Percentiles rank a stretch among this genome's conserved stretches.
These are phyloP conservation scores for Chiloscyllium plagiosum DNA, from an alignment of 2,113 vertebrate species.

Conservation along the genomic window DNA sequence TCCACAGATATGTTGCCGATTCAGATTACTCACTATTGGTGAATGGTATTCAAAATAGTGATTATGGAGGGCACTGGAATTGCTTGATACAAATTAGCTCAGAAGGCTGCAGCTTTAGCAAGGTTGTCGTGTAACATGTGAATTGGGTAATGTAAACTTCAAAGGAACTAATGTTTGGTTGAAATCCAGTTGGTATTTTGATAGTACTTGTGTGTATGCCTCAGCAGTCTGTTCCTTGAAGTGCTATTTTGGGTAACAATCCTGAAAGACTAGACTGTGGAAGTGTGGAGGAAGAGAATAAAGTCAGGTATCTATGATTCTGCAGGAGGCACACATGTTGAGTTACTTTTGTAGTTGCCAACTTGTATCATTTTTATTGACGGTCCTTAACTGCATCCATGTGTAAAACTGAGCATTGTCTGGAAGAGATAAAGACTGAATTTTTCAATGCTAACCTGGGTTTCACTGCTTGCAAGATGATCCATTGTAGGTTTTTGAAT, in stretches of 20 bases:
- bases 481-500: neutral
- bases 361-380: neutral
- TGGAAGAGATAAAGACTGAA: neutral
- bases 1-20: neutral
- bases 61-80: neutral
- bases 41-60: neutral
- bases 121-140: neutral
- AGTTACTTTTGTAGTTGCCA: neutral
- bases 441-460: neutral
- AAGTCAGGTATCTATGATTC: neutral
- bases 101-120: neutral
- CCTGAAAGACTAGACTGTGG: neutral
- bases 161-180: neutral
- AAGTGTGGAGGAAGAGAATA: neutral
- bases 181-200: neutral
- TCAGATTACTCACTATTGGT: neutral
- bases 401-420: neutral
- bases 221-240: neutral
- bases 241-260: neutral
- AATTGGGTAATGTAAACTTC: constrained; percentile 18
- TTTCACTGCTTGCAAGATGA: neutral
- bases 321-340: neutral
- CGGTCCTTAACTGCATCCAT: neutral
- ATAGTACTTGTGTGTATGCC: neutral
- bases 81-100: neutral